phyloP scores from a whole-genome alignment of 2,888 invertebrate species.

The Oegoconia quadripuncta region DNA sequence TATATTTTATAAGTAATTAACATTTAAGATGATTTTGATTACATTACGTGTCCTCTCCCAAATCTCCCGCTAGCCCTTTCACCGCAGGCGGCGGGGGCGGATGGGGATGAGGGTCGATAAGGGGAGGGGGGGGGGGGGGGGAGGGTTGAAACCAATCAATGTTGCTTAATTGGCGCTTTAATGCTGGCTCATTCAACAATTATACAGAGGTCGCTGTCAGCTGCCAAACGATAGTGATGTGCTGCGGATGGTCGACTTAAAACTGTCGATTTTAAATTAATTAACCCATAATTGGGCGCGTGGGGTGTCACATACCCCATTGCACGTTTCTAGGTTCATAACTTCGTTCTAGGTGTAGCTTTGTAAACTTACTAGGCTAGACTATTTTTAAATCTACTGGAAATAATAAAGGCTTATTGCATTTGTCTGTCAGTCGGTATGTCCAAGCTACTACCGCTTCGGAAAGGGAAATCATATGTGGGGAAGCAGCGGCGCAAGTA shows the following conservation, averaged over 20 bases:
- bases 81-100: slow-evolving; percentile 3
- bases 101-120: slow-evolving; percentile 9
- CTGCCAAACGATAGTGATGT: slow-evolving; percentile 34
- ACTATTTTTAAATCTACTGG: no score
- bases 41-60: neutral
- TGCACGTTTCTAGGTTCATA: no score
- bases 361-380: no score
- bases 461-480: no score
- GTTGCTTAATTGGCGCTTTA: slow-evolving; percentile 75
- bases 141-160: slow-evolving; percentile 67
- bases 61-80: neutral
- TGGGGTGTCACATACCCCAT: no score
- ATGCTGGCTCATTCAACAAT: slow-evolving; percentile 75
- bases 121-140: slow-evolving; percentile 20
- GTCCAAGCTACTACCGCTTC: no score
- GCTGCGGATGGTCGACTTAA: slow-evolving; percentile 18
- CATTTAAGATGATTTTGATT: neutral
- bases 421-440: no score
- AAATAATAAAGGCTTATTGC: no score
- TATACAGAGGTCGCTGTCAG: slow-evolving; percentile 59
- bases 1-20: neutral
- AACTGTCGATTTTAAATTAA: no score
- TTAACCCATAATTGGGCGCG: no score
- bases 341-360: no score
- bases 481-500: no score